Conservation (phyloP, 2,113 vertebrate species). For the Plestiodon gilberti region DNA sequence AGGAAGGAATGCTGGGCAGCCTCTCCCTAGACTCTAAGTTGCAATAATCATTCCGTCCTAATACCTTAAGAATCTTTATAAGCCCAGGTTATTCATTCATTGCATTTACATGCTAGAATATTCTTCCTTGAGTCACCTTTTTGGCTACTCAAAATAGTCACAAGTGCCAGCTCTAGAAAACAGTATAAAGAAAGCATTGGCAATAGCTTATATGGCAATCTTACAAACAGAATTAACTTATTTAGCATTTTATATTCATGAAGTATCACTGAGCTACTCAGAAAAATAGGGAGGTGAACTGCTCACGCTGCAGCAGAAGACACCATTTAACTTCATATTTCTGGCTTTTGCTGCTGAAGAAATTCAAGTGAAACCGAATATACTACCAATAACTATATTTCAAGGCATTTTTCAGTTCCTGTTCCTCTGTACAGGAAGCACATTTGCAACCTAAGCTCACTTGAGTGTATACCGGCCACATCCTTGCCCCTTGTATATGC, state of each 20-base stretch:
- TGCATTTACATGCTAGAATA: neutral
- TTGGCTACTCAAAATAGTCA: neutral
- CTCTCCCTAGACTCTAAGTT: conserved; percentile 3
- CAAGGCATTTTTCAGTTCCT: neutral
- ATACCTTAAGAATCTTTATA: neutral
- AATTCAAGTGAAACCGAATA: neutral
- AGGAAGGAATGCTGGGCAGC: conserved; percentile 46
- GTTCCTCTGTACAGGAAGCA: neutral
- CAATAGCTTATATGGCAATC: too few relatives aligned
- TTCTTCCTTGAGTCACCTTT: neutral
- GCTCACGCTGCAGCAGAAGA: neutral
- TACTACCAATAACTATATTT: neutral
- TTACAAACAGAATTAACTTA: neutral
- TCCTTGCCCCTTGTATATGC: neutral
- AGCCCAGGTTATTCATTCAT: neutral
- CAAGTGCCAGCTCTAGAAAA: neutral
- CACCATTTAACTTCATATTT: conserved; percentile 5
- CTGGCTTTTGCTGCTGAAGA: neutral
- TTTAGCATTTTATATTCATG: conserved; percentile 20
- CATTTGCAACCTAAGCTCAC: neutral
- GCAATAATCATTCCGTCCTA: neutral
- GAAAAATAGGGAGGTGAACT: neutral
- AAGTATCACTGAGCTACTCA: neutral
- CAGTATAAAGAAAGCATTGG: neutral
- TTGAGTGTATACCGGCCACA: neutral